phyloP scores from a whole-genome alignment of 92 coral and sea anemone species.

The Epizoanthus illoricatus region DNA sequence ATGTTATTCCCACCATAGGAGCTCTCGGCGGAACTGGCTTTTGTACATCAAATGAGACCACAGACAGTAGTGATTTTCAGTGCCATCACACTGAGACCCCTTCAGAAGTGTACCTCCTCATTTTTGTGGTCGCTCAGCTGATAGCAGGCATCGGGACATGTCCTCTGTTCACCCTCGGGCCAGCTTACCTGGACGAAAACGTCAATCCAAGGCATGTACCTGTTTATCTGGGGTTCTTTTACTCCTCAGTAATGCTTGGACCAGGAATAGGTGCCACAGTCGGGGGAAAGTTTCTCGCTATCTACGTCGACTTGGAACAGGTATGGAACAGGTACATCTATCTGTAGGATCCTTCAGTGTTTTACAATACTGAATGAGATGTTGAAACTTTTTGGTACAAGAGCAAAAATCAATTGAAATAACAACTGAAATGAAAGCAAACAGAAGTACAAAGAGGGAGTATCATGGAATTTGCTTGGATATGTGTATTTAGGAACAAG shows the following conservation, averaged over 20 bases:
- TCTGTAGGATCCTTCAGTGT: not conserved
- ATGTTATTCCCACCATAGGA: not conserved
- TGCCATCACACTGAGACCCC: conserved; percentile 22
- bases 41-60: conserved; percentile 16
- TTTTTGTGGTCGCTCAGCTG: conserved; percentile 60
- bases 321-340: conserved; percentile 58
- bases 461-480: too few relatives aligned
- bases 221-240: conserved; percentile 62
- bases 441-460: too few relatives aligned
- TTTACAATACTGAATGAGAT: too few relatives aligned
- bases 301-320: conserved; percentile 63
- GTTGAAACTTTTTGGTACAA: too few relatives aligned
- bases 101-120: conserved; percentile 28
- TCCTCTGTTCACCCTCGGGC: conserved; percentile 64
- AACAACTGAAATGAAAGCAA: too few relatives aligned
- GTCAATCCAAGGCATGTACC: conserved; percentile 63
- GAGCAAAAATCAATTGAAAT: too few relatives aligned
- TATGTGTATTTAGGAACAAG: too few relatives aligned
- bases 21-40: conserved; percentile 2
- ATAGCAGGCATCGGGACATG: conserved; percentile 68
- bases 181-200: conserved; percentile 81
- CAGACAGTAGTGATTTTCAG: not conserved
- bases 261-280: conserved; percentile 67
- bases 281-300: conserved; percentile 61
- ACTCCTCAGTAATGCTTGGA: conserved; percentile 55